Evolutionary conservation across 2,888 invertebrate genomes (phyloP), one percentile per base, ranked within the genome.

Genomic region (Ophion ventricosus): DNA sequence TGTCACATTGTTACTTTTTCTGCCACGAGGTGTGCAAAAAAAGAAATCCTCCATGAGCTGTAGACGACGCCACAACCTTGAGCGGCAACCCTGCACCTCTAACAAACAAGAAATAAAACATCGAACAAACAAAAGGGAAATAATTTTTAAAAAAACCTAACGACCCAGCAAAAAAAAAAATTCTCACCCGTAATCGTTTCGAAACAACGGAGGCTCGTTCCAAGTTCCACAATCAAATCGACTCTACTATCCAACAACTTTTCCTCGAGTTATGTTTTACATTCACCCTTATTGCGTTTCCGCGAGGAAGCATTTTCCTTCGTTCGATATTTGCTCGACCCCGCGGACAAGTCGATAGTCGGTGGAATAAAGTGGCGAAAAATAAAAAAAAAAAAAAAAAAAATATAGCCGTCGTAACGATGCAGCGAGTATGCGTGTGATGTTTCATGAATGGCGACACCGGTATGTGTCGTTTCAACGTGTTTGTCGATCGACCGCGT

Each of bases 371-470:
- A 67, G 67, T 43, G 67, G 43, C 14, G 14, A 64, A 25, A 63
- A 23, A 17, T 17, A 5, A 17, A 63, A 20, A 35, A 20, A 35
- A 64, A 17, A 64, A 35, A 64, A 64, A 20, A 2, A 17, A 64
- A 29, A 64, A 29, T 25, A 29, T 26, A 14, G 4, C 10, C 25
- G 23, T 40, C 25, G 49, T 8, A 25, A 49, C 49, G 17, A 3
- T 25, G 8, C 23, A 49, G 25, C 23, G 14, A 67, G 67, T 67
- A 25, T 49, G 23, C 23, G 67, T n/a, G 43, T 25, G 67, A n/a
- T n/a, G 49, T 49, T 67, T 43, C 43, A 67, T 67, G 25, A 67
- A 67, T 25, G 25, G 25, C 17, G 49, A 67, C 67, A 67, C 67
- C 67, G 67, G 67, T 49, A 67, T 49, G 25, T 67, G 67, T 49